Conservation (phyloP, 1,140 invertebrate species). For the Aethina tumida region DNA sequence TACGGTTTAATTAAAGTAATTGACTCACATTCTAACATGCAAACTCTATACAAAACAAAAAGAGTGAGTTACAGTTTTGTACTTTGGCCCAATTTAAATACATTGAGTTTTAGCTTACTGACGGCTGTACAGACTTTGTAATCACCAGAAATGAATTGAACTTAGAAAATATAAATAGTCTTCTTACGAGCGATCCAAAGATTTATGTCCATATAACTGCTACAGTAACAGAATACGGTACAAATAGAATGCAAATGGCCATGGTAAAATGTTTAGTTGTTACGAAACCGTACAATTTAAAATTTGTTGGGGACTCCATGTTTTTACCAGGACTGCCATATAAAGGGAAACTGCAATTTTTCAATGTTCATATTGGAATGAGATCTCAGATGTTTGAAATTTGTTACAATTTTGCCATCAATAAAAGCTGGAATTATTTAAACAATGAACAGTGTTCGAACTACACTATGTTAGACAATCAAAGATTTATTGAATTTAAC, state of each 20-base stretch:
- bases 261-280: constrained; percentile 36
- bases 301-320: constrained; percentile 40
- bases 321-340: constrained; percentile 52
- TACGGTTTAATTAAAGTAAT: constrained; percentile 38
- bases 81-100: not conserved
- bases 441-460: constrained; percentile 24
- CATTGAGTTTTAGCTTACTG: constrained; percentile 16
- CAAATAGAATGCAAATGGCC: constrained; percentile 42
- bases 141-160: constrained; percentile 36
- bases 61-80: constrained; percentile 15
- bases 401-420: constrained; percentile 31
- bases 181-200: constrained; percentile 12
- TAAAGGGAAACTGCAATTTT: constrained; percentile 40
- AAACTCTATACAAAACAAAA: constrained; percentile 21
- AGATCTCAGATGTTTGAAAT: constrained; percentile 26
- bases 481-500: constrained; percentile 19
- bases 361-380: constrained; percentile 17
- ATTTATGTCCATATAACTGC: constrained; percentile 35
- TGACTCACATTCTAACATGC: constrained; percentile 15
- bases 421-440: constrained; percentile 29
- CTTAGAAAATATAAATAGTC: constrained; percentile 19
- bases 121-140: constrained; percentile 42
- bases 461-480: constrained; percentile 20
- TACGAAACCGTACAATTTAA: constrained; percentile 38
- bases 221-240: constrained; percentile 49